These are phyloP conservation scores for Agrilus planipennis DNA, from an alignment of 1,140 invertebrate genomes.

Conservation along the genomic window DNA sequence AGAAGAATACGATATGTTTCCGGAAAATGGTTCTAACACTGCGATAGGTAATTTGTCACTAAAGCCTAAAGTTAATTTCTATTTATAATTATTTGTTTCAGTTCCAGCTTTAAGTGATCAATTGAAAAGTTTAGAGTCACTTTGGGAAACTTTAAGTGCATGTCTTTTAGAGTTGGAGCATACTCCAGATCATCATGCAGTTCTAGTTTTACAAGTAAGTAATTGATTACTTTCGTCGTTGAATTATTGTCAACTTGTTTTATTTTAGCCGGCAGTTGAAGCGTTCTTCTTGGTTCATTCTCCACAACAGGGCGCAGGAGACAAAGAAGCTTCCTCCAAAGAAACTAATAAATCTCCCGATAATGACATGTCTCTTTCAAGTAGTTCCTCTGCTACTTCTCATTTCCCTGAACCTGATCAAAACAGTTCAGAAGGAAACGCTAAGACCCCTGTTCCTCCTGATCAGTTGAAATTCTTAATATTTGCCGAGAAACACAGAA, in stretches of 20 bases:
- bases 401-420: not conserved
- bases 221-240: not conserved
- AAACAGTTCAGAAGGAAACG: conserved; percentile 22
- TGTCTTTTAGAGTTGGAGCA: conserved; percentile 74
- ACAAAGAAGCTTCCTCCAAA: conserved; percentile 21
- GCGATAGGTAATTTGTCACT: too few species aligned
- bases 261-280: conserved; percentile 69
- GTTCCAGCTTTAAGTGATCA: conserved; percentile 55
- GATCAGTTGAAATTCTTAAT: conserved; percentile 67
- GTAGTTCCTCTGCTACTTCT: not conserved
- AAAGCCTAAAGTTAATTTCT: too few species aligned
- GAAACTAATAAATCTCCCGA: not conserved
- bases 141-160: conserved; percentile 74
- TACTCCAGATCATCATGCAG: conserved; percentile 85
- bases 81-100: too few species aligned
- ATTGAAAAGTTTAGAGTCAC: conserved; percentile 48
- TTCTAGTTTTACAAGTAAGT: conserved; percentile 67
- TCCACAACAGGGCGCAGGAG: conserved; percentile 39
- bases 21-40: too few species aligned
- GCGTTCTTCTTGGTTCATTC: conserved; percentile 86
- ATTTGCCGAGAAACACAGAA: conserved; percentile 81
- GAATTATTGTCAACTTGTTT: not conserved
- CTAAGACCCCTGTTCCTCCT: conserved; percentile 27
- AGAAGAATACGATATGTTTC: too few species aligned
- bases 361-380: not conserved